Percentiles rank a stretch among this genome's conserved stretches.
Evolutionary conservation across 2,888 invertebrate species (phyloP).

Genomic region (Periphyllus acericola): DNA sequence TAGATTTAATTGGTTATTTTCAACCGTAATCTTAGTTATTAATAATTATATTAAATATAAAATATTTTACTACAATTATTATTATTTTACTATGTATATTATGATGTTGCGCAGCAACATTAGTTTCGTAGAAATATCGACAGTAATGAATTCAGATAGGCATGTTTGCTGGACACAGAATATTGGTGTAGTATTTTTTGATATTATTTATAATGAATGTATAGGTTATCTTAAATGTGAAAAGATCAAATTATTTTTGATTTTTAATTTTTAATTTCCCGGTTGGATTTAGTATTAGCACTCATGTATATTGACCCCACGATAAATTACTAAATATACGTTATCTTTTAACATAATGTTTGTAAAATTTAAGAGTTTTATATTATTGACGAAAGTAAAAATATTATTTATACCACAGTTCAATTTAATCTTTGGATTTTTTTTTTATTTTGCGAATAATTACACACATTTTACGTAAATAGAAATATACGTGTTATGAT

Average conservation of each 20-base stretch:
- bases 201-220: constrained; percentile 2
- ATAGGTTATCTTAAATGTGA: constrained; percentile 16
- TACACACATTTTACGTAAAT: no score
- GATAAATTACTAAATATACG: constrained; percentile 13
- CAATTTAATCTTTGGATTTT: neutral
- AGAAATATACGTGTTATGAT: no score
- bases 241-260: constrained; percentile 25
- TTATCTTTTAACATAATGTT: neutral
- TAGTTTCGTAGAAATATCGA: neutral
- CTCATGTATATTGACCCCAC: neutral
- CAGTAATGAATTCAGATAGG: neutral
- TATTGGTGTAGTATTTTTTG: neutral
- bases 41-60: no score
- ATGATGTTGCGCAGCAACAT: no score
- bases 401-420: neutral
- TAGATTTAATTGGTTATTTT: neutral
- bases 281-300: neutral
- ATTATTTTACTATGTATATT: no score
- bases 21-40: no score
- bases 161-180: constrained; percentile 3
- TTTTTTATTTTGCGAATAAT: neutral
- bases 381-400: neutral
- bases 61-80: no score
- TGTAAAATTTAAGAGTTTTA: neutral
- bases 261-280: neutral